Evolutionary conservation across 2,797 vertebrate species (phyloP), one percentile per base, ranked within the genome.

Genomic region (Fratercula arctica): DNA sequence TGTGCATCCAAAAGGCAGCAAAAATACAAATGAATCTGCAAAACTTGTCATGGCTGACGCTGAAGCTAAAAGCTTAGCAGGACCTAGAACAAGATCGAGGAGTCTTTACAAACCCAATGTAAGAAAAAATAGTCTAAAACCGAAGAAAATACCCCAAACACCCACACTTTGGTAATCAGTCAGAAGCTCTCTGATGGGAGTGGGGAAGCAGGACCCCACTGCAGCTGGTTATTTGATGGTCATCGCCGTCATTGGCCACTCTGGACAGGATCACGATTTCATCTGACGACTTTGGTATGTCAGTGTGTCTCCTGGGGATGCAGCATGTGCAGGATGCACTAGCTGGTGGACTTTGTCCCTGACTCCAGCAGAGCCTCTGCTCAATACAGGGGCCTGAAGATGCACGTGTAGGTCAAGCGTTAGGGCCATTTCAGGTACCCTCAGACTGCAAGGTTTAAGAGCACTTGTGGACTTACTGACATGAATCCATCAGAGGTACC

Each of bases 231-330:
- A 19, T 64, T 76, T 59, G 35, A 45, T 56, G 60, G 69, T 64
- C 37, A 59, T 4, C 0, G 70, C 43, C 64, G 39, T 87, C 51
- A 37, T 69, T 1, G 0, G 33, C 84, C 1, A 0, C 35, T 87
- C 46, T 83, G 67, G 63, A 25, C 29, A 35, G 51, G 54, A 35
- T 41, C 48, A 24, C 0, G 0, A 18, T 72, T 92, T 93, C 69
- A 69, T 50, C n/a, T 48, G 35, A 31, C 2, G 24, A 14, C 39
- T 72, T 56, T 14, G 67, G n/a, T n/a, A 23, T 35, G 16, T 26
- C 54, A 43, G 15, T 10, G 18, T 66, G 33, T 63, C 73, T 88
- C 11, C 45, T 60, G 69, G 24, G 57, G 33, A 56, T 13, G 17
- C 2, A n/a, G 61, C 21, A 60, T 1, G 0, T 66, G 68, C 45